These are phyloP conservation scores for Drosophila takahashii DNA, from an alignment of 1,140 invertebrate species.

Conservation along the genomic window DNA sequence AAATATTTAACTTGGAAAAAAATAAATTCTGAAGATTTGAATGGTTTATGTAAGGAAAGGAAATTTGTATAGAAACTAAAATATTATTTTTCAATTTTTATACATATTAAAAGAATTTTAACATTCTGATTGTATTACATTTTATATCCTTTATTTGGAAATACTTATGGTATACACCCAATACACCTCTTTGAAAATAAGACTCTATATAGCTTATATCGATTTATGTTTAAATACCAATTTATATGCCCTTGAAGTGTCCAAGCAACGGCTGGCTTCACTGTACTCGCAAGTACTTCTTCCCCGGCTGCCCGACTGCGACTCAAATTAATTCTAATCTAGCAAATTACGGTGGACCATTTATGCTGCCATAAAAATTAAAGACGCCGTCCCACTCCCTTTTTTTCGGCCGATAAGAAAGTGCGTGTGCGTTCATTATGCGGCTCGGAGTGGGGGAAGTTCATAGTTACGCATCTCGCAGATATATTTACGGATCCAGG, in stretches of 20 bases:
- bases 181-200: no score
- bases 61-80: no score
- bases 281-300: slow-evolving; percentile 28
- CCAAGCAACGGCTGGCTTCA: background rate
- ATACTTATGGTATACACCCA: no score
- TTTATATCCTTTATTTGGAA: no score
- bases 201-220: no score
- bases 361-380: slow-evolving; percentile 80
- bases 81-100: no score
- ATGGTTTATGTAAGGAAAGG: no score
- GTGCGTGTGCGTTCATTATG: slow-evolving; percentile 67
- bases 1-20: no score
- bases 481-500: slow-evolving; percentile 29
- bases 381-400: slow-evolving; percentile 49
- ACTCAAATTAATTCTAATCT: slow-evolving; percentile 79
- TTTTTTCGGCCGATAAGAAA: slow-evolving; percentile 50
- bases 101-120: no score
- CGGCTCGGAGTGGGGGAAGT: slow-evolving; percentile 25
- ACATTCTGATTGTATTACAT: no score
- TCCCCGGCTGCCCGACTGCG: slow-evolving; percentile 26
- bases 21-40: no score
- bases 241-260: background rate
- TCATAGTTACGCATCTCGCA: slow-evolving; percentile 54
- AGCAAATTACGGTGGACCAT: slow-evolving; percentile 77
- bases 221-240: no score